These are phyloP conservation scores for Saguinus midas DNA, from an alignment of 2,113 vertebrate species.

Conservation along the genomic window DNA sequence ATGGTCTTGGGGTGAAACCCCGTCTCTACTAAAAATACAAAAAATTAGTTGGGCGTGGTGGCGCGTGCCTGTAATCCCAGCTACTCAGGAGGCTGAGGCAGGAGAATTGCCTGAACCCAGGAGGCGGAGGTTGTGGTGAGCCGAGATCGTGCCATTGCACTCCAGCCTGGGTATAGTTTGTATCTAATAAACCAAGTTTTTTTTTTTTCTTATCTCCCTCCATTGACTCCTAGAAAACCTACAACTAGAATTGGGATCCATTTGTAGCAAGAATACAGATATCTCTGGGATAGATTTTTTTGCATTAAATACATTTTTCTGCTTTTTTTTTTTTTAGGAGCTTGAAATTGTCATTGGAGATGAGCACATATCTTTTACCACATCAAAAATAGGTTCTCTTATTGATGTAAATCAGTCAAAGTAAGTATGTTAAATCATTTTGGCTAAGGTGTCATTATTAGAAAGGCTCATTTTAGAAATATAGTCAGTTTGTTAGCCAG, in stretches of 20 bases:
- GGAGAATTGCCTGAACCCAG: no score
- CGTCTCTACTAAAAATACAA: no score
- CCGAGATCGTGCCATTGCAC: no score
- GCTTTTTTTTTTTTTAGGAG: conserved; percentile 85
- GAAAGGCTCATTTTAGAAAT: background rate
- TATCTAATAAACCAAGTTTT: background rate
- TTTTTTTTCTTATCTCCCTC: no score
- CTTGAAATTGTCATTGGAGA: conserved; percentile 98
- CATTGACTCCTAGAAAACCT: background rate
- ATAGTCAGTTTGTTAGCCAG: background rate
- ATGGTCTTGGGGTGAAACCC: background rate
- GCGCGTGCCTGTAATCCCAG: no score
- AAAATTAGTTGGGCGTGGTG: no score
- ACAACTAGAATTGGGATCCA: background rate
- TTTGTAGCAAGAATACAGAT: background rate
- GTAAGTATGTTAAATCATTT: conserved; percentile 83
- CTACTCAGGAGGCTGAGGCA: no score
- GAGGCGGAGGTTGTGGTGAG: no score
- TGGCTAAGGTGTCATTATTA: background rate
- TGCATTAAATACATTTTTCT: background rate
- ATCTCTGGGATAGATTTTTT: background rate
- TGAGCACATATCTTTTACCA: conserved; percentile 98
- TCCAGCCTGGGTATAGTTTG: background rate
- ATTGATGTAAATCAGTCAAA: conserved; percentile 99
- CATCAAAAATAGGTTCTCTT: conserved; percentile 98